phyloP scores from a whole-genome alignment of 2,113 vertebrate species.

The Rhabdomys dilectus region DNA sequence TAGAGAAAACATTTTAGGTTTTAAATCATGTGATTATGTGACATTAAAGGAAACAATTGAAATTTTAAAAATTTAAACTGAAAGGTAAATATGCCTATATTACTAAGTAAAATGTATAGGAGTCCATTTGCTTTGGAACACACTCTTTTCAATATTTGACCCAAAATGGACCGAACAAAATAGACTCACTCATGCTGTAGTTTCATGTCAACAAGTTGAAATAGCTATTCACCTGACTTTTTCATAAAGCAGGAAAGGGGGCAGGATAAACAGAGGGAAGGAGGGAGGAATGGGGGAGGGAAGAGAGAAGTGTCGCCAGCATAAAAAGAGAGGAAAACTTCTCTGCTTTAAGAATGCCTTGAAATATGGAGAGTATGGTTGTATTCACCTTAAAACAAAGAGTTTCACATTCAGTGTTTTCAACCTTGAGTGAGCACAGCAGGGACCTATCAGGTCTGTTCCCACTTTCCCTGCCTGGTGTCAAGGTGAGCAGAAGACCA shows the following conservation, averaged over 20 bases:
- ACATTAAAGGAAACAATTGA: conserved; percentile 7
- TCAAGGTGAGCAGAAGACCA: not conserved
- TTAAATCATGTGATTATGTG: conserved; percentile 21
- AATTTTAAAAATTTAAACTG: not conserved
- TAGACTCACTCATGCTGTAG: not conserved
- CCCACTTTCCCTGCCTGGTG: not conserved
- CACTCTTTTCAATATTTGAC: not conserved
- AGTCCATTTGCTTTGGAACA: not conserved
- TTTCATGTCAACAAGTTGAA: not conserved
- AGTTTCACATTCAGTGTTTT: not conserved
- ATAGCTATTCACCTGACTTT: not conserved
- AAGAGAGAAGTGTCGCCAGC: not conserved
- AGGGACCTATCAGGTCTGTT: no score
- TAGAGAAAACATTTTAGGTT: not conserved
- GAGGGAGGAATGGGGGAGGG: no score
- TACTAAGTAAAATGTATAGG: not conserved
- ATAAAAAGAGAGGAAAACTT: not conserved
- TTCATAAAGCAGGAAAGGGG: not conserved
- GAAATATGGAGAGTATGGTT: not conserved
- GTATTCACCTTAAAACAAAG: not conserved
- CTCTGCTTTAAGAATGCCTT: not conserved
- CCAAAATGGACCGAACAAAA: not conserved
- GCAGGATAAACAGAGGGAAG: not conserved
- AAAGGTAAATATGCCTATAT: conserved; percentile 25
- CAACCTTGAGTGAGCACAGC: not conserved